Evolutionary conservation across 2,888 invertebrate species (phyloP), one percentile per base, ranked within the genome.

Genomic region (Bursaphelenchus okinawaensis): DNA sequence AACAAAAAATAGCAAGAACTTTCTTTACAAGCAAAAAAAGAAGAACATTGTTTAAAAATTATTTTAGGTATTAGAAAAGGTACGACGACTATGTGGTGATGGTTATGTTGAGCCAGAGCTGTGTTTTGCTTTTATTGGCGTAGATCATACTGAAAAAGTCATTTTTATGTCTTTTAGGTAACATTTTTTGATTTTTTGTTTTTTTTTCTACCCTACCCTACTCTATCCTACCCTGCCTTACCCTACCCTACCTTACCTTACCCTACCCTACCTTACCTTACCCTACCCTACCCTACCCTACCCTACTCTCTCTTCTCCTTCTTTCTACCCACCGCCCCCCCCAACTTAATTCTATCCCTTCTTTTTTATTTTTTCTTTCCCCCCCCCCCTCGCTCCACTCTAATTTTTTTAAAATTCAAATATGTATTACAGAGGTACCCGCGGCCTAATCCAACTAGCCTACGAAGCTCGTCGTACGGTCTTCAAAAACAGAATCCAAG

Each of bases 61-160:
- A 28, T 66, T 70, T 40, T 22, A 63, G 62, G 24, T 63, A 22
- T 19, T n/a, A 6, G 22, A 12, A 26, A 29, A 40, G 2, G 62
- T 64, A 16, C 40, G 27, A 22, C 26, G 29, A 6, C 7, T 52
- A 7, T 64, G 64, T 54, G 64, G 60, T 3, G 6, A 59, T 24
- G 60, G 60, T 22, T 59, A 51, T 50, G 50, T 52, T 23, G 60
- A 59, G 28, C 60, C 60, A n/a, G 60, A 59, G 60, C 4, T 1
- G 12, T 74, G 73, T 52, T 27, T 67, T 19, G 75, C 69, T 54
- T 73, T 69, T 55, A 69, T 72, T 6, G 74, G 71, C 20, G 69
- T 71, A 55, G 61, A 61, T 31, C 65, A 70, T 55, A 28, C 50
- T 12, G 73, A 72, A 23, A 68, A 72, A 63, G 71, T 71, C 4